Evolutionary conservation across 1,140 invertebrate species (phyloP).

Genomic region (Drusus annulatus): DNA sequence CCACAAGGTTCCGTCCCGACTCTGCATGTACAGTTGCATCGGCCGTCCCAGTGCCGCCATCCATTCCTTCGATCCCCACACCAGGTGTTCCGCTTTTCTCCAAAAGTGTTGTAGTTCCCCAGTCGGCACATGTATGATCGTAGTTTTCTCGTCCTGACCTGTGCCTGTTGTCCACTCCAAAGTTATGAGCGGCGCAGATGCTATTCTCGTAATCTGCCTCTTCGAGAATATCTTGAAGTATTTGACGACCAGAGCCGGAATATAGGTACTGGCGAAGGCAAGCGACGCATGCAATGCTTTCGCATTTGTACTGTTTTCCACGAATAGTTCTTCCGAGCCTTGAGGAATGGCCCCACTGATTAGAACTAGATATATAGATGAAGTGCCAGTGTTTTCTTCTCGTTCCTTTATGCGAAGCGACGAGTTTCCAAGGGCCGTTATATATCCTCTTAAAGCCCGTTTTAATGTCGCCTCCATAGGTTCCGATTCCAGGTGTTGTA

Average conservation of each 20-base stretch:
- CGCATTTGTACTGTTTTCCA: constrained; percentile 50
- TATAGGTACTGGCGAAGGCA: constrained; percentile 56
- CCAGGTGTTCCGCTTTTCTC: too few relatives aligned
- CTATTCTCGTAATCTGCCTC: too few relatives aligned
- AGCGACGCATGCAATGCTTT: constrained; percentile 55
- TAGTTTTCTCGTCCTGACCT: too few relatives aligned
- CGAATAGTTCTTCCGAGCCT: constrained; percentile 7
- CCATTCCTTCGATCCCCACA: too few relatives aligned
- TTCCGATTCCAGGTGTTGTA: neutral
- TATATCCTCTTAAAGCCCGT: neutral
- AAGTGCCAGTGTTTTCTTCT: neutral
- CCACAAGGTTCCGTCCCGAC: too few relatives aligned
- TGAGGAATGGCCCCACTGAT: neutral
- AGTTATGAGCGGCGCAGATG: too few relatives aligned
- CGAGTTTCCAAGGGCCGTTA: constrained; percentile 6
- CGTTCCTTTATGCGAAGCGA: neutral
- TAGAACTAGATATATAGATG: constrained; percentile 2
- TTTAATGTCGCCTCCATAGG: neutral
- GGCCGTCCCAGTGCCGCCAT: too few relatives aligned
- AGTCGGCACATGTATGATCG: too few relatives aligned
- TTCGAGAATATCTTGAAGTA: constrained; percentile 55
- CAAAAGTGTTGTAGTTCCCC: too few relatives aligned
- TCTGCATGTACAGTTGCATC: too few relatives aligned
- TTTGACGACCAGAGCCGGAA: constrained; percentile 57
- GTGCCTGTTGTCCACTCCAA: too few relatives aligned